Percentiles rank a stretch among this genome's conserved stretches.
phyloP scores from a whole-genome alignment of 2,113 vertebrate species.

The Polypterus bichir region DNA sequence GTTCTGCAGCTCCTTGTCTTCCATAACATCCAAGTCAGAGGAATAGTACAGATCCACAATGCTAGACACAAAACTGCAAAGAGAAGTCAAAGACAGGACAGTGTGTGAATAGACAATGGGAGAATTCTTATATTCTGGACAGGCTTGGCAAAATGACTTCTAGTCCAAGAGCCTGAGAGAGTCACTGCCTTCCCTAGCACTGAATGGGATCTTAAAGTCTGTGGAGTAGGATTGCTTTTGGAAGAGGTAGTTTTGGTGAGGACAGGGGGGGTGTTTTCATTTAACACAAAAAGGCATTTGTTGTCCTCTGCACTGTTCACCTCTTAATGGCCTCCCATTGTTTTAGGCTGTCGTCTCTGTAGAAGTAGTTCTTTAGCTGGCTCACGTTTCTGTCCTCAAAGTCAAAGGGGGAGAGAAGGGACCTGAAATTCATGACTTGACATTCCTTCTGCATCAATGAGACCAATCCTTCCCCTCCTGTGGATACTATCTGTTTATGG shows the following conservation, averaged over 20 bases:
- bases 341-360: slow-evolving; percentile 38
- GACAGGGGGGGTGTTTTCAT: too few relatives aligned
- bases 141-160: too few relatives aligned
- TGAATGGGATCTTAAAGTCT: too few relatives aligned
- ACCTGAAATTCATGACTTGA: slow-evolving; percentile 40
- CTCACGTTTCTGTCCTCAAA: slow-evolving; percentile 33
- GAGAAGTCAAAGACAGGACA: too few relatives aligned
- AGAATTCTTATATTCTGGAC: too few relatives aligned
- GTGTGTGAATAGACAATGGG: too few relatives aligned
- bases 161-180: too few relatives aligned
- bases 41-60: slow-evolving; percentile 36
- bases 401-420: slow-evolving; percentile 38
- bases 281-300: too few relatives aligned
- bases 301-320: slow-evolving; percentile 18
- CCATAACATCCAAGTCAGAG: slow-evolving; percentile 26
- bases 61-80: slow-evolving; percentile 34
- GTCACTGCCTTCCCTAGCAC: too few relatives aligned
- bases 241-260: too few relatives aligned
- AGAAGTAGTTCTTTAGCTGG: slow-evolving; percentile 34
- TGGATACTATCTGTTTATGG: slow-evolving; percentile 36
- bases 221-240: too few relatives aligned
- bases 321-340: slow-evolving; percentile 44
- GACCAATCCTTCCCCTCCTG: slow-evolving; percentile 35
- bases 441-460: slow-evolving; percentile 43
- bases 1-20: slow-evolving; percentile 44